phyloP scores from a whole-genome alignment of 2,113 vertebrate genomes.

The Bubo scandiacus region DNA sequence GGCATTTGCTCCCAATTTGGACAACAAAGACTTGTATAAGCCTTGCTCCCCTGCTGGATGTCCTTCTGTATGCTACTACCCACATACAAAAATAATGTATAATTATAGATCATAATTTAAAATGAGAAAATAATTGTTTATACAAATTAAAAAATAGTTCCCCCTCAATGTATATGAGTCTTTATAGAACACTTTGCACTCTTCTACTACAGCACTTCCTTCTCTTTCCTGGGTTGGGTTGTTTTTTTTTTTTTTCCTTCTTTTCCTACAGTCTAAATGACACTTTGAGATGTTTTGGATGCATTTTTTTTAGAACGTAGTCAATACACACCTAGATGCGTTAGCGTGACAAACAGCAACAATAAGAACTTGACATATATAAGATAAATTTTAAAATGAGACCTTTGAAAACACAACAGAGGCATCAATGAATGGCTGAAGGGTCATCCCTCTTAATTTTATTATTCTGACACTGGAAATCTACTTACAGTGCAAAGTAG shows the following conservation, averaged over 20 bases:
- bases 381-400: background rate
- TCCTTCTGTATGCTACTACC: background rate
- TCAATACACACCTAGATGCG: background rate
- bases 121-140: background rate
- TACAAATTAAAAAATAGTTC: background rate
- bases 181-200: background rate
- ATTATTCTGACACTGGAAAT: background rate
- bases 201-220: background rate
- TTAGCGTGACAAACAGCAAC: background rate
- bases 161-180: background rate
- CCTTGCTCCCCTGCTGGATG: background rate
- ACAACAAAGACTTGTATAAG: background rate
- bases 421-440: background rate
- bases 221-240: background rate
- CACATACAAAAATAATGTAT: background rate
- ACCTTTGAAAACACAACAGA: background rate
- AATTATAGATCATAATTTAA: background rate
- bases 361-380: background rate
- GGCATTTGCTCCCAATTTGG: background rate
- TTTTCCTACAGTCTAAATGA: background rate
- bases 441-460: slow-evolving; percentile 4
- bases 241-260: background rate
- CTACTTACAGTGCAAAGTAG: background rate
- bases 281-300: background rate
- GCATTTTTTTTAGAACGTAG: background rate